Percentiles rank a stretch among this genome's conserved stretches.
Evolutionary conservation across 2,888 invertebrate species (phyloP).

Genomic region (Eutolmus rufibarbis): DNA sequence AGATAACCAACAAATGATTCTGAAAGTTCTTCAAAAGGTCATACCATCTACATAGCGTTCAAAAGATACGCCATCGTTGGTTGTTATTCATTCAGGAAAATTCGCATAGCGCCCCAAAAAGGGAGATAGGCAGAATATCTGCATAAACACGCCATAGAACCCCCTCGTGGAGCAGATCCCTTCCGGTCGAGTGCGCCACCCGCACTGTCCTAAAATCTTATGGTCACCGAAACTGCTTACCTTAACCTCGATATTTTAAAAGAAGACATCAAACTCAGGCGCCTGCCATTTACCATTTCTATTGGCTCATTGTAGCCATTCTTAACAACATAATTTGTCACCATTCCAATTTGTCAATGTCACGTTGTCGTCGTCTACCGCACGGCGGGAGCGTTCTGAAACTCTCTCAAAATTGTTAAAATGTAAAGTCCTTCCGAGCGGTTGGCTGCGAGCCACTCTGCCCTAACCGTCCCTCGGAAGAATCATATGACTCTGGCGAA

Average conservation of each 20-base stretch:
- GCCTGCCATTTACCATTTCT: constrained; percentile 23
- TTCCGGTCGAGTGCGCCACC: not conserved
- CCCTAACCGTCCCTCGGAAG: not conserved
- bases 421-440: constrained; percentile 35
- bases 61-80: not conserved
- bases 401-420: constrained; percentile 28
- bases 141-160: too few species aligned
- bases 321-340: constrained; percentile 39
- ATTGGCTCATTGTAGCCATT: constrained; percentile 30
- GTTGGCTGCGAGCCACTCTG: constrained; percentile 13
- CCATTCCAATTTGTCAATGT: constrained; percentile 34
- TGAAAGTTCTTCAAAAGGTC: not conserved
- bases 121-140: not conserved
- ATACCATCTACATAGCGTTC: not conserved
- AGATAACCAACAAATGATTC: not conserved
- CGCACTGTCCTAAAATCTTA: not conserved
- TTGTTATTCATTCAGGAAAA: not conserved
- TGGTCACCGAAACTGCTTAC: not conserved
- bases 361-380: not conserved
- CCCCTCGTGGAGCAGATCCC: not conserved
- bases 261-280: constrained; percentile 17
- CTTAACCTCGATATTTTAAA: constrained; percentile 1
- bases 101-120: not conserved
- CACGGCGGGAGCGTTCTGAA: not conserved
- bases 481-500: constrained; percentile 19